These are phyloP conservation scores for Ceyx erithaca DNA, from an alignment of 2,797 vertebrate species.

Conservation along the genomic window DNA sequence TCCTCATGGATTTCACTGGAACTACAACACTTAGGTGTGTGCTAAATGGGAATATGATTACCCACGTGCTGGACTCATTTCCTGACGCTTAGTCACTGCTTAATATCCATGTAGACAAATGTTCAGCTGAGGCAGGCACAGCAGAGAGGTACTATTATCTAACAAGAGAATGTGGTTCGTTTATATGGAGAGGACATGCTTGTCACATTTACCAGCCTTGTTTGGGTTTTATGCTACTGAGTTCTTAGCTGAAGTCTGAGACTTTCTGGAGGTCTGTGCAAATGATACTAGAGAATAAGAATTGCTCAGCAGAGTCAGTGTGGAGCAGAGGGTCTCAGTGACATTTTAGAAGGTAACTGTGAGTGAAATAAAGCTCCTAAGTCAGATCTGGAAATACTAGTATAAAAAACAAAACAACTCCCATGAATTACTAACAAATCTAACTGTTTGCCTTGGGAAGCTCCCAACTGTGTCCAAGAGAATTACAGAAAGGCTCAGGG, in stretches of 20 bases:
- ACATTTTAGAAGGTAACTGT: background rate
- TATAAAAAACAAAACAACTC: background rate
- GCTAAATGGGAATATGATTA: constrained; percentile 2
- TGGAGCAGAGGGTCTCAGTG: background rate
- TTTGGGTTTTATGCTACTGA: background rate
- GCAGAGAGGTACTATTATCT: constrained; percentile 14
- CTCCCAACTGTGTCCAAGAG: background rate
- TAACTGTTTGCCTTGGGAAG: background rate
- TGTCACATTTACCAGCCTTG: background rate
- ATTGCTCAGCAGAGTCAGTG: background rate
- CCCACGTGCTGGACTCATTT: background rate
- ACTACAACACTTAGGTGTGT: background rate
- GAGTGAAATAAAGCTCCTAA: background rate
- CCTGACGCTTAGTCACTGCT: background rate
- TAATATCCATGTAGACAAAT: background rate
- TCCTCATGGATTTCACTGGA: background rate
- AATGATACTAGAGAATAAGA: background rate
- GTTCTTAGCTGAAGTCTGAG: background rate
- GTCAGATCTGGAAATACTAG: background rate
- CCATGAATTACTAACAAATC: background rate
- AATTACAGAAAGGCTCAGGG: background rate
- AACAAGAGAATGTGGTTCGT: background rate
- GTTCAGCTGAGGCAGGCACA: background rate
- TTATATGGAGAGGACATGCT: constrained; percentile 1
- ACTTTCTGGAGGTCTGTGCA: background rate